Evolutionary conservation across 2,113 vertebrate genomes (phyloP).

Genomic region (Alethe diademata): DNA sequence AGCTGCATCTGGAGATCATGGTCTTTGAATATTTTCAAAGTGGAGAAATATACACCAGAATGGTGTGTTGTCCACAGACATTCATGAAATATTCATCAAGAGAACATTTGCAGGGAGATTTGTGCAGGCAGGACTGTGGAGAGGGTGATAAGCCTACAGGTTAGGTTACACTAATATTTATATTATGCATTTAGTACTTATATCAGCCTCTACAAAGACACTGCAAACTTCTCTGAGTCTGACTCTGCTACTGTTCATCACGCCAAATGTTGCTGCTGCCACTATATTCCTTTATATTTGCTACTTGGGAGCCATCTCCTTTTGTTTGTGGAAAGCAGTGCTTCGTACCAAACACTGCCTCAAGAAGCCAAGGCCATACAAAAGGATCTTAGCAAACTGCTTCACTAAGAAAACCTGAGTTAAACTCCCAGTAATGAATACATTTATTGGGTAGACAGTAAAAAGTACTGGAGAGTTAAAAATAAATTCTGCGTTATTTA

Average conservation of each 20-base stretch:
- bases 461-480: slow-evolving; percentile 82
- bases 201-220: background rate
- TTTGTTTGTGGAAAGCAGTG: background rate
- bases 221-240: background rate
- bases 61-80: background rate
- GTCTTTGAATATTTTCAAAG: background rate
- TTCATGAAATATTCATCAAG: background rate
- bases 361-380: background rate
- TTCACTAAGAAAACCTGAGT: slow-evolving; percentile 40
- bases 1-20: background rate
- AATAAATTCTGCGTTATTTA: slow-evolving; percentile 82
- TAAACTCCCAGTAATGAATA: slow-evolving; percentile 70
- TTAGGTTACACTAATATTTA: background rate
- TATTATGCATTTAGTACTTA: background rate
- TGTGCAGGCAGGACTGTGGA: background rate
- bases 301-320: background rate
- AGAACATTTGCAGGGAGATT: background rate
- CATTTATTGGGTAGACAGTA: slow-evolving; percentile 75
- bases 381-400: background rate
- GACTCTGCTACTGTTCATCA: background rate
- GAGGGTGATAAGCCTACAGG: background rate
- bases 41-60: background rate
- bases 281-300: background rate
- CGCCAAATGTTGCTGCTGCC: background rate
- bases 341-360: background rate